Evolutionary conservation across 2,888 invertebrate genomes (phyloP).

Genomic region (Ischnura elegans): DNA sequence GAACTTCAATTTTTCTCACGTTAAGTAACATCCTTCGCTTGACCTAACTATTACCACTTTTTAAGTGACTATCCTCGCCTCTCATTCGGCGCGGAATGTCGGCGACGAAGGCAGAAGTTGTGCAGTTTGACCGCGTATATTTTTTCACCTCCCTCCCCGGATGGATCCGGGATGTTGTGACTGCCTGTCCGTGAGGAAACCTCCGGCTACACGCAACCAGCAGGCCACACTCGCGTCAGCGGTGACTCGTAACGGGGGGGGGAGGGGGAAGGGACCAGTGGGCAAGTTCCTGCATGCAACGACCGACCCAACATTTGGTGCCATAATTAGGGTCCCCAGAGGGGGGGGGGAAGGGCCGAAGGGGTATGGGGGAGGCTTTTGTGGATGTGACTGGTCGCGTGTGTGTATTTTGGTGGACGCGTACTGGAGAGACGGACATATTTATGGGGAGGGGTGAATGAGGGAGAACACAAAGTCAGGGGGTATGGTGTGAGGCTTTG

Average conservation of each 20-base stretch:
- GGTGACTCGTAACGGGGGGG: neutral
- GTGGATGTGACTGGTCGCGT: neutral
- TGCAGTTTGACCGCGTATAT: neutral
- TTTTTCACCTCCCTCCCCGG: neutral
- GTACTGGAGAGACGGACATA: neutral
- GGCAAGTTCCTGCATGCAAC: neutral
- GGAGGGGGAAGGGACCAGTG: neutral
- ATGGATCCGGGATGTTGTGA: neutral
- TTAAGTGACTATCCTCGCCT: neutral
- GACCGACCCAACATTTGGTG: neutral
- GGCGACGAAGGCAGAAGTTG: neutral
- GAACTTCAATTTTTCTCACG: too few relatives aligned
- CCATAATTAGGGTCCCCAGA: neutral
- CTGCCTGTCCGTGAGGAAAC: neutral
- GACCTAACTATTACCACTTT: neutral
- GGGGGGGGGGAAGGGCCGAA: neutral
- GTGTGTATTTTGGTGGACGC: neutral
- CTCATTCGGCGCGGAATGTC: neutral
- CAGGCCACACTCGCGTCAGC: slow-evolving; percentile 28
- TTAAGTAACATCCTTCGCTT: too few relatives aligned
- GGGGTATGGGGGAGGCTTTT: neutral
- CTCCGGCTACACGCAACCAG: neutral
- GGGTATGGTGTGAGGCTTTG: neutral
- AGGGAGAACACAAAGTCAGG: neutral
- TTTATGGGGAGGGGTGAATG: neutral